Conservation (phyloP, 1,140 invertebrate species). For the Aphidius gifuensis region DNA sequence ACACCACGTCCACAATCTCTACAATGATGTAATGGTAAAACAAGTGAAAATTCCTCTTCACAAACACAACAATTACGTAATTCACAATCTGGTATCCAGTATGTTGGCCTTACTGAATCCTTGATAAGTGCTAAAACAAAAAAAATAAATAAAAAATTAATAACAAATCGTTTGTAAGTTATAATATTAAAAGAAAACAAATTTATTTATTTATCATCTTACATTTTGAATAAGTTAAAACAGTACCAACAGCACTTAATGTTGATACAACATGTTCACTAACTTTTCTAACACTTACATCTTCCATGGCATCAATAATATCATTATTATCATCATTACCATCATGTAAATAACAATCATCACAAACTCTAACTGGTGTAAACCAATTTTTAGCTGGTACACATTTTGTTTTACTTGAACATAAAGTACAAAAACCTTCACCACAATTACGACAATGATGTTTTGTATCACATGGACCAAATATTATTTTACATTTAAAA, state of each 20-base stretch:
- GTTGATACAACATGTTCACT: slow-evolving; percentile 65
- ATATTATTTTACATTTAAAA: slow-evolving; percentile 61
- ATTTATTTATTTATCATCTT: slow-evolving; percentile 20
- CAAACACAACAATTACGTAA: slow-evolving; percentile 68
- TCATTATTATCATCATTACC: slow-evolving; percentile 34
- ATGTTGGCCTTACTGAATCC: slow-evolving; percentile 72
- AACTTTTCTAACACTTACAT: slow-evolving; percentile 62
- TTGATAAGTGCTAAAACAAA: slow-evolving; percentile 66
- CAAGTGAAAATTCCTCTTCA: slow-evolving; percentile 44
- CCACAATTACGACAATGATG: slow-evolving; percentile 80
- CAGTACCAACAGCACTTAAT: slow-evolving; percentile 59
- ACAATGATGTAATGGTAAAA: slow-evolving; percentile 69
- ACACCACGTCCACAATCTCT: slow-evolving; percentile 71
- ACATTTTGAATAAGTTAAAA: slow-evolving; percentile 59
- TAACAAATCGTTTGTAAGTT: not conserved
- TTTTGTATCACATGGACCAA: slow-evolving; percentile 59
- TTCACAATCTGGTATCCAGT: slow-evolving; percentile 78
- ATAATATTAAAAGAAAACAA: too few species aligned
- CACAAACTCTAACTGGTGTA: slow-evolving; percentile 67
- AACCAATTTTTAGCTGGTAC: slow-evolving; percentile 68
- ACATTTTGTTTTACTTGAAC: slow-evolving; percentile 60
- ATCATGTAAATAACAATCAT: slow-evolving; percentile 58
- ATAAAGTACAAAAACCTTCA: slow-evolving; percentile 68
- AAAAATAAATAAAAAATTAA: slow-evolving; percentile 21
- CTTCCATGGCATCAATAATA: slow-evolving; percentile 42